Evolutionary conservation across 1,140 invertebrate species (phyloP), one percentile per base, ranked within the genome.

Genomic region (Drosophila kikkawai): DNA sequence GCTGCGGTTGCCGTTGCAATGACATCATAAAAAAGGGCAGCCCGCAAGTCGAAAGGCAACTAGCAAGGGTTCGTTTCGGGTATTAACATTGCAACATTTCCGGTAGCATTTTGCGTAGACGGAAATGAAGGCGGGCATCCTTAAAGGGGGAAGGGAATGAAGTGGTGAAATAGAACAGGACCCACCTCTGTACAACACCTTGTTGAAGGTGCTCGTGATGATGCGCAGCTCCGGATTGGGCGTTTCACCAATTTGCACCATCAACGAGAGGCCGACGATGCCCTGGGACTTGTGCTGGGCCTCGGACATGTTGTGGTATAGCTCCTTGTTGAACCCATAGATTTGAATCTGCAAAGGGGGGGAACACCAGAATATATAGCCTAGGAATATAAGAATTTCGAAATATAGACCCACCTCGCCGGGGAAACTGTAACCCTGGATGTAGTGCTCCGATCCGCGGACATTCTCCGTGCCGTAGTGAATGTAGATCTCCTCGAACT

Each of bases 221-320:
- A 97, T 95, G 80, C 96, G 94, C 45, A 98, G 93, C 92, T 98
- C 97, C 9, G 96, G 95, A 93, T 98, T 97, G 68, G 96, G 96
- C 39, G 95, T 96, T 76, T 98, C 96, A 19, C 97, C 97, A 80
- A 98, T 96, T 95, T 99, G 97, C 45, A 99, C 96, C 95, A 99
- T 97, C 68, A 99, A 93, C 15, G 98, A 98, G 75, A 99, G 97
- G 9, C 96, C 98, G 8, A 99, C 97, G 73, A 99, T 95, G 34
- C 98, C 98, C 93, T 98, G 97, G 36, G 97, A 97, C 93, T 97
- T 97, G 92, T 98, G 96, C 82, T 98, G 96, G 22, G 98, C 98
- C 93, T 99, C 97, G 34, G 97, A 96, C 95, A 99, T 98, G 93
- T 99, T 99, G 91, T 97, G 96, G 94, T 99, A 99, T n/a, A 99